Percentiles rank a stretch among this genome's conserved stretches.
These are phyloP conservation scores for Darevskia mixta DNA, from an alignment of 2,797 vertebrate species.

Conservation along the genomic window DNA sequence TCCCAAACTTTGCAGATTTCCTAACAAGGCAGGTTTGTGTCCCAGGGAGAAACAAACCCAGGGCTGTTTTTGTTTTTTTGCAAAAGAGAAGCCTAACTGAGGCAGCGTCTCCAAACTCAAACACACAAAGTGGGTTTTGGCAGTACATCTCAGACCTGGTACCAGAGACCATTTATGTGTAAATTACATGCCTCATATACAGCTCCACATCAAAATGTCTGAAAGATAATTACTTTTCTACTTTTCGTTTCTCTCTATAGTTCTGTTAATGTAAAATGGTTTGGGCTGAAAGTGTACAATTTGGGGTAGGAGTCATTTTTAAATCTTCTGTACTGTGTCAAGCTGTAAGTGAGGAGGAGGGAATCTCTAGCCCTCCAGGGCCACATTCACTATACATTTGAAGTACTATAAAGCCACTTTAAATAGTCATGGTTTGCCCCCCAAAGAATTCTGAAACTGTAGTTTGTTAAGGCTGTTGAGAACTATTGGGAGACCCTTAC, in stretches of 20 bases:
- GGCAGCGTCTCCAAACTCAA: conserved; percentile 69
- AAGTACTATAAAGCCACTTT: too few species aligned
- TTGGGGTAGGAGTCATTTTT: neutral
- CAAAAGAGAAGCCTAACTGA: conserved; percentile 58
- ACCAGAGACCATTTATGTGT: conserved; percentile 70
- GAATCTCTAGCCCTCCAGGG: too few species aligned
- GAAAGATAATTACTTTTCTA: neutral
- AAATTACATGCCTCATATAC: conserved; percentile 56
- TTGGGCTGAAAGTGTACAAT: too few species aligned
- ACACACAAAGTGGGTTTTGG: conserved; percentile 72
- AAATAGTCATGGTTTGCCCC: too few species aligned
- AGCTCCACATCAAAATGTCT: conserved; percentile 46
- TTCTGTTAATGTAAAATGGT: neutral
- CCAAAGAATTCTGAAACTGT: too few species aligned
- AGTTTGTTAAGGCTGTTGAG: too few species aligned
- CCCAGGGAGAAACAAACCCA: conserved; percentile 77
- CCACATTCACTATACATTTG: too few species aligned
- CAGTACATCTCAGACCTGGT: conserved; percentile 63
- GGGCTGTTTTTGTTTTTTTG: conserved; percentile 68
- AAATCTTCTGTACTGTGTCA: neutral
- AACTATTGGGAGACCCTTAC: too few species aligned
- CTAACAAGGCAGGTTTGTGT: conserved; percentile 87
- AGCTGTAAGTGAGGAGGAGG: neutral
- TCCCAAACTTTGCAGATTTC: conserved; percentile 84
- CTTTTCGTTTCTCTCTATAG: neutral